Conservation (phyloP, 1,140 invertebrate genomes). For the Yoshiicerus persimilis region DNA sequence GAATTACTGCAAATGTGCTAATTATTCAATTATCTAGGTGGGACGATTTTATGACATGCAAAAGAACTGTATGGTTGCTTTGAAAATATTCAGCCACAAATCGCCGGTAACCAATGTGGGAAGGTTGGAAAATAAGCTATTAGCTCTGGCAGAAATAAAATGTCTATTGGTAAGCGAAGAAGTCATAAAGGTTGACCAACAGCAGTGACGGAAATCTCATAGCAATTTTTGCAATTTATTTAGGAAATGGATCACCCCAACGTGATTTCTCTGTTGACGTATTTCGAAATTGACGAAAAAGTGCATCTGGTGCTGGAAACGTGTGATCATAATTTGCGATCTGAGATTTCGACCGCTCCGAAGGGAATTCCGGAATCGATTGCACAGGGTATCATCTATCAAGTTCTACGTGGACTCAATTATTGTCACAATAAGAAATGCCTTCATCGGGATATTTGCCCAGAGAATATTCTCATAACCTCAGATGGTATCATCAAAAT, state of each 20-base stretch:
- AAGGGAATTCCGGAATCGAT: background rate
- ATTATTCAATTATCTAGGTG: background rate
- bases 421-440: slow-evolving; percentile 1
- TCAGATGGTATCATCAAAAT: slow-evolving; percentile 25
- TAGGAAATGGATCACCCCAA: slow-evolving; percentile 30
- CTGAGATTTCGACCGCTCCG: background rate
- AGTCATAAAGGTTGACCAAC: background rate
- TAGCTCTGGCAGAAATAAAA: slow-evolving; percentile 30
- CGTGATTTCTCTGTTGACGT: slow-evolving; percentile 9
- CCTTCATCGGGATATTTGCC: slow-evolving; percentile 25
- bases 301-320: slow-evolving; percentile 27
- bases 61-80: slow-evolving; percentile 16
- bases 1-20: too few species aligned
- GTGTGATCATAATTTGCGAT: slow-evolving; percentile 26
- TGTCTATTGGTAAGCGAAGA: slow-evolving; percentile 7
- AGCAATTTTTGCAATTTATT: background rate
- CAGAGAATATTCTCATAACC: slow-evolving; percentile 34
- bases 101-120: background rate
- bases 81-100: slow-evolving; percentile 25
- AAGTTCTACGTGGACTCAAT: slow-evolving; percentile 16
- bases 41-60: slow-evolving; percentile 30
- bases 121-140: slow-evolving; percentile 22
- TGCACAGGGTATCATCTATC: slow-evolving; percentile 1
- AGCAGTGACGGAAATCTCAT: too few species aligned
- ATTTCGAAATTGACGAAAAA: slow-evolving; percentile 26